Evolutionary conservation across 37 sponge, comb jelly and placozoan genomes (phyloP), one percentile per base, ranked within the genome.

Genomic region (Ianthella basta): DNA sequence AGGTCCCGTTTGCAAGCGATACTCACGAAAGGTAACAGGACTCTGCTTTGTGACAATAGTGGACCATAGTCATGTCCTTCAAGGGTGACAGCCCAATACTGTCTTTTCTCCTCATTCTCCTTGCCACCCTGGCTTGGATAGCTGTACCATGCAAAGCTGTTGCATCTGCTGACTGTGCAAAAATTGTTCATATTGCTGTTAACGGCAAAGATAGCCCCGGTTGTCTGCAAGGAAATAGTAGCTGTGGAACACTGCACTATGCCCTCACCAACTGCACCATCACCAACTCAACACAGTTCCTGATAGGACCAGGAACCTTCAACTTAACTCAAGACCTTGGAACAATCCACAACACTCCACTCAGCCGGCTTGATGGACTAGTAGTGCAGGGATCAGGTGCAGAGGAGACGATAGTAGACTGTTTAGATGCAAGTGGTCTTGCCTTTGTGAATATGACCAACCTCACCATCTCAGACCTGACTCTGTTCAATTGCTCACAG

Each of bases 401-500:
- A 30, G 4, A 1, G 3, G 70, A 69, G 70, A 69, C 34, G 1
- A 69, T 29, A 29, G 25, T 69, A 18, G 4, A n/a, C 70, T 69
- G 70, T 69, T 69, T 33, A 30, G 25, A 33, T 4, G 70, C 32
- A 4, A 18, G 29, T 69, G 70, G 70, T 18, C 34, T 69, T 69
- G 70, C 70, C 19, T 69, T 69, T 69, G 70, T 69, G 70, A 69
- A 69, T 30, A 69, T 69, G 70, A 69, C 70, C 29, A 69, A 69
- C 34, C 33, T 69, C 34, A 69, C 29, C 34, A 69, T 69, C 70
- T 69, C 70, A 18, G 34, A 69, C 32, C 70, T 69, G 33, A 34
- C 70, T 1, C 34, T 69, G 29, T 32, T 69, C 34, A n/a, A 30
- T 2, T 69, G 70, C 34, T 32, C 34, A 34, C 34, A 69, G 33